Conservation (phyloP, 1,140 invertebrate genomes). For the Zelostemma sp. region DNA sequence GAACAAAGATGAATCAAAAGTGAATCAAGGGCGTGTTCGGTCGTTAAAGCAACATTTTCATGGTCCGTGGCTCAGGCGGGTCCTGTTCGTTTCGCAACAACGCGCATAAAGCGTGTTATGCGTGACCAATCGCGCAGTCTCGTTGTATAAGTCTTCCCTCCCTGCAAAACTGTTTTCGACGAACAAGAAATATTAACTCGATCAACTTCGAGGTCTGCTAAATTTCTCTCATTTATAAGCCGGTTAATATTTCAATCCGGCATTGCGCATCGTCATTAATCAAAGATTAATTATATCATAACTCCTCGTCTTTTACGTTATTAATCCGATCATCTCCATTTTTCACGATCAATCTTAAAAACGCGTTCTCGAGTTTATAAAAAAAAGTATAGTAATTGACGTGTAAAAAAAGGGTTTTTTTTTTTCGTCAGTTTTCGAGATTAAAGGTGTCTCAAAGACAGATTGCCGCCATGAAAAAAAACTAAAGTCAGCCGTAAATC, state of each 20-base stretch:
- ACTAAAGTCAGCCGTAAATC: neutral
- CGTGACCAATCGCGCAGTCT: slow-evolving; percentile 49
- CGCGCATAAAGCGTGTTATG: slow-evolving; percentile 54
- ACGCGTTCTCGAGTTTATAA: too few relatives aligned
- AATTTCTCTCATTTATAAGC: neutral
- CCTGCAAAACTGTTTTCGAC: slow-evolving; percentile 26
- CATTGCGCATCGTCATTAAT: neutral
- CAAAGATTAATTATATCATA: neutral
- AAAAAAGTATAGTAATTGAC: too few relatives aligned
- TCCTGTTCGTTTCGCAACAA: slow-evolving; percentile 44
- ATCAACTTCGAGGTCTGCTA: neutral
- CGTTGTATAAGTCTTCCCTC: slow-evolving; percentile 26
- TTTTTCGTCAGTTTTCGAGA: neutral
- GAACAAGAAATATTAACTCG: slow-evolving; percentile 14
- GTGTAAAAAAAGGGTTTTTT: too few relatives aligned
- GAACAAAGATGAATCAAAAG: slow-evolving; percentile 40
- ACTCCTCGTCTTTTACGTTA: neutral
- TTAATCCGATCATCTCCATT: neutral
- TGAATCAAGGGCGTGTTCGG: slow-evolving; percentile 30
- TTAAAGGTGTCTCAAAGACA: neutral
- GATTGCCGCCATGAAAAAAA: too few relatives aligned
- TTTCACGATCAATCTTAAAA: neutral
- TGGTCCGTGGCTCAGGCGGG: slow-evolving; percentile 40
- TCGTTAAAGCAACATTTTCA: slow-evolving; percentile 52
- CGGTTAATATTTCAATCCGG: neutral